Evolutionary conservation across 1,140 invertebrate genomes (phyloP).

Genomic region (Caenorhabditis latens): DNA sequence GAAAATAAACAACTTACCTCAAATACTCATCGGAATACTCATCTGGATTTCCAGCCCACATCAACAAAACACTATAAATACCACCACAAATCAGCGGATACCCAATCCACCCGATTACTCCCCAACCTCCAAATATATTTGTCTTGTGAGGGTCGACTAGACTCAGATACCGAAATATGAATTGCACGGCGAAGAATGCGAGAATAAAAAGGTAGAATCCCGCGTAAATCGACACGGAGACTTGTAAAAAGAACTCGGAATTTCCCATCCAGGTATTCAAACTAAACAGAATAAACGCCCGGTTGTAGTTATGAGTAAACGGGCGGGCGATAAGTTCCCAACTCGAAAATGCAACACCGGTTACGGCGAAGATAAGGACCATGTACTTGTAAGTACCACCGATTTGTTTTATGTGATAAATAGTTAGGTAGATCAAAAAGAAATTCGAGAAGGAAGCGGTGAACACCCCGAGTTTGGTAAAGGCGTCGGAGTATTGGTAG

Average conservation of each 20-base stretch:
- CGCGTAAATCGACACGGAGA: background rate
- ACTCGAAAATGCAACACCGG: background rate
- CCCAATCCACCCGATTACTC: background rate
- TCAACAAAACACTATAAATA: background rate
- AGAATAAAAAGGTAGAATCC: slow-evolving; percentile 4
- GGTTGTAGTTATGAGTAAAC: slow-evolving; percentile 5
- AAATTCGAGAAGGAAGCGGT: background rate
- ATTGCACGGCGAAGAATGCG: slow-evolving; percentile 4
- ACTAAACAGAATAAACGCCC: background rate
- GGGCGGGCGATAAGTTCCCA: slow-evolving; percentile 3
- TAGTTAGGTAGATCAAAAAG: background rate
- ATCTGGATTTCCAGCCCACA: background rate
- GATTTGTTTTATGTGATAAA: background rate
- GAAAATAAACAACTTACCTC: background rate
- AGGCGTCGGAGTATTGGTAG: background rate
- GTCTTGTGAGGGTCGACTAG: background rate
- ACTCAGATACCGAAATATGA: slow-evolving; percentile 14
- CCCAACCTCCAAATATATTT: background rate
- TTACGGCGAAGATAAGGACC: background rate
- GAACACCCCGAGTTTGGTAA: slow-evolving; percentile 14
- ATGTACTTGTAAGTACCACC: background rate
- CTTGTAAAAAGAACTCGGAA: background rate
- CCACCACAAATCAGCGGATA: background rate
- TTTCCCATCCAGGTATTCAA: background rate
- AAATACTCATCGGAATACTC: slow-evolving; percentile 19